A percentile compares a stretch with the other conserved stretches of the same genome.
These are phyloP conservation scores for Tragelaphus buxtoni DNA, from an alignment of 2,113 vertebrate genomes.

Conservation along the genomic window DNA sequence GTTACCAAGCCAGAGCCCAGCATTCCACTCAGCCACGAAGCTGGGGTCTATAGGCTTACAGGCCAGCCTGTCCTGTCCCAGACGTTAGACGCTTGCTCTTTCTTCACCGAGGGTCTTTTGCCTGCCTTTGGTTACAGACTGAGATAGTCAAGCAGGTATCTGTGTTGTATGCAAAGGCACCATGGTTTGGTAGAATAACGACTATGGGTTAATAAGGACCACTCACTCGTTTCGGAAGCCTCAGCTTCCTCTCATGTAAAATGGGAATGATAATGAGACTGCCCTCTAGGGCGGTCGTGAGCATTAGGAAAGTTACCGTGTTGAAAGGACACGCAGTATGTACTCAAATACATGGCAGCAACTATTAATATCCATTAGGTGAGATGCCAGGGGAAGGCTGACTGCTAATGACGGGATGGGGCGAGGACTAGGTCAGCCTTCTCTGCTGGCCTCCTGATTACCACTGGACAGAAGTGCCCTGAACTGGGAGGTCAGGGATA, in stretches of 20 bases:
- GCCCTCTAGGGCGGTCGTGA: background rate
- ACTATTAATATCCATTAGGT: background rate
- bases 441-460: background rate
- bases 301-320: background rate
- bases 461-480: too few relatives aligned
- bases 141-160: background rate
- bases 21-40: background rate
- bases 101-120: background rate
- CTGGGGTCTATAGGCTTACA: background rate
- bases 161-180: background rate
- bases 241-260: background rate
- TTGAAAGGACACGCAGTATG: background rate
- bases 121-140: background rate
- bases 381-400: background rate
- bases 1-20: background rate
- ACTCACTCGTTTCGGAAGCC: background rate
- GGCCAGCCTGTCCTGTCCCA: background rate
- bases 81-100: accelerated
- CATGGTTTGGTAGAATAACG: background rate
- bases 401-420: background rate
- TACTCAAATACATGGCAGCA: background rate
- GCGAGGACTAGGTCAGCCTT: background rate
- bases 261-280: background rate
- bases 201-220: background rate
- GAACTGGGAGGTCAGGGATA: background rate